A percentile compares a stretch with the other conserved stretches of the same genome.
phyloP scores from a whole-genome alignment of 2,797 vertebrate species.

The Pseudopleuronectes americanus region DNA sequence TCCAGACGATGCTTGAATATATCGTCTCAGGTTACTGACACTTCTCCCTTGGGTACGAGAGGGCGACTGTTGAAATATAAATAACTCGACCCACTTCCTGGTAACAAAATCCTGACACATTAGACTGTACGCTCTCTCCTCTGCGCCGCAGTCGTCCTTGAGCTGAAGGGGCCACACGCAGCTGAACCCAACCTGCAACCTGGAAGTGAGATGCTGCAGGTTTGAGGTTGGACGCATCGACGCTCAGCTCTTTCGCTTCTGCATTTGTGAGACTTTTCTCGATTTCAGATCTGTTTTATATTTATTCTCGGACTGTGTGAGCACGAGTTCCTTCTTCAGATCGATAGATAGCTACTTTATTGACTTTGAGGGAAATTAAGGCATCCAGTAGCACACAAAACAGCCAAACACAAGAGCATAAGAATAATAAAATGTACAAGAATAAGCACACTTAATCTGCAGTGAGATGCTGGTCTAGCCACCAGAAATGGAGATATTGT shows the following conservation, averaged over 20 bases:
- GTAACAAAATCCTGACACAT: constrained; percentile 80
- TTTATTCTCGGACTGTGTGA: background rate
- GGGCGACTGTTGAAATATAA: constrained; percentile 85
- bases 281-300: constrained; percentile 2
- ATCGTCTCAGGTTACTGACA: constrained; percentile 79
- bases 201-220: constrained; percentile 55
- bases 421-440: too few relatives aligned
- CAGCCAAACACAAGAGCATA: too few relatives aligned
- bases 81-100: constrained; percentile 86
- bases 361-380: too few relatives aligned
- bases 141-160: background rate
- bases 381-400: too few relatives aligned
- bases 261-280: constrained; percentile 30
- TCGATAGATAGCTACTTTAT: too few relatives aligned
- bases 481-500: too few relatives aligned
- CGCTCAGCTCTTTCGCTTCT: constrained; percentile 54
- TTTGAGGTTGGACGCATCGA: constrained; percentile 5
- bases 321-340: too few relatives aligned
- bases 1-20: constrained; percentile 69
- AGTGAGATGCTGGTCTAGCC: too few relatives aligned
- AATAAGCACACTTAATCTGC: too few relatives aligned
- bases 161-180: background rate
- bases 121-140: constrained; percentile 62
- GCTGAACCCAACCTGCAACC: constrained; percentile 25
- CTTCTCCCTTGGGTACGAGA: constrained; percentile 58